Base-by-base conservation (phyloP, 2,888 invertebrate species). In the Temnothorax unifasciatus region DNA sequence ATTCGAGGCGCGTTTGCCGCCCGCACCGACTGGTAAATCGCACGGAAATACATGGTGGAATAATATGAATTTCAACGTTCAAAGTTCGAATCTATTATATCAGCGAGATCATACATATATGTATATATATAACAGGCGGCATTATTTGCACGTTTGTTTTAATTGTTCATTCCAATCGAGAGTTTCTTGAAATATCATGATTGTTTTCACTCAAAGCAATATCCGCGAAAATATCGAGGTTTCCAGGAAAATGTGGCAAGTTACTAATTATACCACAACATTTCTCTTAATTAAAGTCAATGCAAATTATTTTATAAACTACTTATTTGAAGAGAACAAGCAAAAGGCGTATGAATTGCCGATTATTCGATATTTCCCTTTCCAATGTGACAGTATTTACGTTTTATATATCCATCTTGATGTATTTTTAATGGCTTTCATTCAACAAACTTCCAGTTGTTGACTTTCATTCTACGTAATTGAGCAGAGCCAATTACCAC, bases 401-500 rank as follows among this genome's bases (percentile, higher is more conserved):
- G 29, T 74, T 73, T 57, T 73, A 41, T 73, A 41, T 21, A 63
- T n/a, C 29, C 29, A 74, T 74, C 44, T 41, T 21, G 47, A 66
- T 66, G n/a, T 76, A 66, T 76, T 76, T 50, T 76, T 68, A 68
- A 64, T 75, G 15, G 25, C 29, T 69, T 69, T 69, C 69, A 64
- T 64, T 64, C 21, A 64, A 64, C 47, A 64, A 61, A 59, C 59
- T 59, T 29, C 1, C 44, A 44, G 25, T 15, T 25, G 41, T 74
- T 74, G 44, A 44, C 61, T 74, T 74, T 64, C 18, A 64, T 75
- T 64, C 50, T 34, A n/a, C n/a, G 29, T 47, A 75, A 75, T 63
- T 50, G 47, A 50, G 11, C 34, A 4, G 64, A 64, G 11, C 34
- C 18, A 47, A 75, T 25, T 64, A 38, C 3, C 64, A 52, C 38